phyloP scores from a whole-genome alignment of 2,113 vertebrate species.

The Podiceps cristatus region DNA sequence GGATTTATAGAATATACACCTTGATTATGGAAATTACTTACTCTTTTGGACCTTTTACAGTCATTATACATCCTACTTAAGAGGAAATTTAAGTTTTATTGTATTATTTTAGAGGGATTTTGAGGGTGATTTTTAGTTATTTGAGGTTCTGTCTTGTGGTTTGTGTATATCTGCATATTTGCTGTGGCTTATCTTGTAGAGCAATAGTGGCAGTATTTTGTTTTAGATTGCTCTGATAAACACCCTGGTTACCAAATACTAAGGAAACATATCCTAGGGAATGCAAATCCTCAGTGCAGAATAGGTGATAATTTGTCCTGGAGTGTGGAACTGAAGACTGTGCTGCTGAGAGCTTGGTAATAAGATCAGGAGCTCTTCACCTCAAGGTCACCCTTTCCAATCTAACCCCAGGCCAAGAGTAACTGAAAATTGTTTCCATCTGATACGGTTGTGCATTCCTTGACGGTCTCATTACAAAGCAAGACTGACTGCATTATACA shows the following conservation, averaged over 20 bases:
- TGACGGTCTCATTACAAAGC: not conserved
- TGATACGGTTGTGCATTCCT: not conserved
- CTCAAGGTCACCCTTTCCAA: not conserved
- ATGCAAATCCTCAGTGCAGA: not conserved
- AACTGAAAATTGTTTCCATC: not conserved
- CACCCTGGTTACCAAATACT: not conserved
- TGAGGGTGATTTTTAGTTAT: not conserved
- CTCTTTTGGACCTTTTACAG: not conserved
- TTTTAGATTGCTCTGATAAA: not conserved
- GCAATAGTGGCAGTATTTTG: not conserved
- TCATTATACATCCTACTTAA: not conserved
- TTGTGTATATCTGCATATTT: not conserved
- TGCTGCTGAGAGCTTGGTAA: not conserved
- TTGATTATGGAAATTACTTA: constrained; percentile 1
- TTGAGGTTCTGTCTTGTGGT: not conserved
- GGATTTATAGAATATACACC: not conserved
- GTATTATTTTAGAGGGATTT: not conserved
- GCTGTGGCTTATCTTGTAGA: not conserved
- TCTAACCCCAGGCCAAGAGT: not conserved
- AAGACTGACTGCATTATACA: not conserved
- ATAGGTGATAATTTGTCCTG: not conserved
- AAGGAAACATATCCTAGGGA: not conserved
- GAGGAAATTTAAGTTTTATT: not conserved
- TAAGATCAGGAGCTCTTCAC: not conserved
- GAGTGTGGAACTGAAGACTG: not conserved